These are phyloP conservation scores for Glandiceps talaboti DNA, from an alignment of 53 echinoderm and acorn worm genomes.

Conservation along the genomic window DNA sequence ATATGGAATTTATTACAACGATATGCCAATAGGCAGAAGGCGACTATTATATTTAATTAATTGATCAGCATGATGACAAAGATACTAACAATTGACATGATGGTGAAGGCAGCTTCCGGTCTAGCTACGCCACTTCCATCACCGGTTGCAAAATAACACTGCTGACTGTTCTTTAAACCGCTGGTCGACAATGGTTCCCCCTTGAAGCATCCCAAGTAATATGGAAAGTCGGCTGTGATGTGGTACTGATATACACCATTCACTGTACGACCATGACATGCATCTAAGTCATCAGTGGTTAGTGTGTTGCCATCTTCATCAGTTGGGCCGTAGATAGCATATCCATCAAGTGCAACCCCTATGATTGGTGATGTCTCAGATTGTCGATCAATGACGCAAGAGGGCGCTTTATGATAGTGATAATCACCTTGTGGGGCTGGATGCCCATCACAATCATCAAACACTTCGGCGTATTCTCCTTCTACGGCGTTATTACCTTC, in stretches of 20 bases:
- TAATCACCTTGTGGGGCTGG: constrained; percentile 34
- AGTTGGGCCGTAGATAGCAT: constrained; percentile 71
- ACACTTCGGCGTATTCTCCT: constrained; percentile 17
- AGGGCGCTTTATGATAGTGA: constrained; percentile 67
- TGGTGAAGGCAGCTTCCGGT: too few relatives aligned
- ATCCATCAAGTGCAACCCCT: constrained; percentile 72
- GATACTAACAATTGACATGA: too few relatives aligned
- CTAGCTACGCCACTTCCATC: too few relatives aligned
- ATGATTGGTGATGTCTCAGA: constrained; percentile 43
- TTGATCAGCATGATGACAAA: too few relatives aligned
- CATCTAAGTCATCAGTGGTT: constrained; percentile 52
- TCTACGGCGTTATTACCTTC: constrained; percentile 49
- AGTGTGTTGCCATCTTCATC: constrained; percentile 56
- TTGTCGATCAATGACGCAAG: constrained; percentile 14
- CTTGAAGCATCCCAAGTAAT: constrained; percentile 58
- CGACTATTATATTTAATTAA: too few relatives aligned
- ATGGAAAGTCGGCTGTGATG: constrained; percentile 76
- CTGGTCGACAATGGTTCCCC: constrained; percentile 5
- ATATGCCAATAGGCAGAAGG: too few relatives aligned
- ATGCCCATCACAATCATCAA: constrained; percentile 68
- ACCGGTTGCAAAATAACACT: not conserved
- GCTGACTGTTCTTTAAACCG: not conserved
- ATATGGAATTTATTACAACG: too few relatives aligned
- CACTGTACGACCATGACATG: constrained; percentile 47
- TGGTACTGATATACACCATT: constrained; percentile 72